Evolutionary conservation across 2,113 vertebrate species (phyloP).

Genomic region (Glaucidium brasilianum): DNA sequence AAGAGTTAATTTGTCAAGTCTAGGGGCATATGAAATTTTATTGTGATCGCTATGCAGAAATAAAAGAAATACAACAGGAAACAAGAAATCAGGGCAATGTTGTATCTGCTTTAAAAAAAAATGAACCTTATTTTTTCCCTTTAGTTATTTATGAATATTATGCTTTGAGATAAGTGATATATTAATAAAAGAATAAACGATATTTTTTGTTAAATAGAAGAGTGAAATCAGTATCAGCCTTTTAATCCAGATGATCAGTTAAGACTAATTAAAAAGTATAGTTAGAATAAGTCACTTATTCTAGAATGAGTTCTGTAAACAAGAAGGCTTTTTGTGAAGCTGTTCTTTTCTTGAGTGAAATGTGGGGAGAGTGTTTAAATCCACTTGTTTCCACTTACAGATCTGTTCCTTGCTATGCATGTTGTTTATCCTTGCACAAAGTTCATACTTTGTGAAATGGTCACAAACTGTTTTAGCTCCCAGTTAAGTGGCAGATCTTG

Average conservation of each 20-base stretch:
- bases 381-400: not conserved
- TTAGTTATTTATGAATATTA: not conserved
- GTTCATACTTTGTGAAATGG: fast-evolving
- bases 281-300: not conserved
- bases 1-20: not conserved
- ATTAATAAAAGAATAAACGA: not conserved
- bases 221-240: not conserved
- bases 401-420: not conserved
- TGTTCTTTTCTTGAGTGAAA: not conserved
- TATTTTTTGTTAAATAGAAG: not conserved
- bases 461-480: not conserved
- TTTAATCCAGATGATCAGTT: not conserved
- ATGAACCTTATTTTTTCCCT: not conserved
- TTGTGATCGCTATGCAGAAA: not conserved
- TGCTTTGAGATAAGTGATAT: not conserved
- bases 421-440: not conserved
- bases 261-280: not conserved
- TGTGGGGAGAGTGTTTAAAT: conserved; percentile 32
- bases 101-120: conserved; percentile 4
- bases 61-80: not conserved
- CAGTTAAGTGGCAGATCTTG: not conserved
- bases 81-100: not conserved
- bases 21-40: not conserved
- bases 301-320: conserved; percentile 5
- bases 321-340: not conserved